phyloP scores from a whole-genome alignment of 2,113 vertebrate species.

The Pionites leucogaster region DNA sequence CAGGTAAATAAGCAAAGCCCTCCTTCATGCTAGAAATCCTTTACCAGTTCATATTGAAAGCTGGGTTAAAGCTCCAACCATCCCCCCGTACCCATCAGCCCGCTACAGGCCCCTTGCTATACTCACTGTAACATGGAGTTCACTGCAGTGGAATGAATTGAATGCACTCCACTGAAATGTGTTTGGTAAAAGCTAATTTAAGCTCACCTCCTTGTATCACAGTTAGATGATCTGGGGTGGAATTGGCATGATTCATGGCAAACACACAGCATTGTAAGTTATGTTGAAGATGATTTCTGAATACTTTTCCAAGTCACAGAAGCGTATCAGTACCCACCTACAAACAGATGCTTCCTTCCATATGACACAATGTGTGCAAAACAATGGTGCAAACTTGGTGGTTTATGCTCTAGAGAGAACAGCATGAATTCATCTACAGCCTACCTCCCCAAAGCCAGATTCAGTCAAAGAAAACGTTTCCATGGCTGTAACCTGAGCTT shows the following conservation, averaged over 20 bases:
- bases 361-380: neutral
- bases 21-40: neutral
- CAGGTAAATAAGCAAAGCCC: neutral
- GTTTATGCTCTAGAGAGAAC: neutral
- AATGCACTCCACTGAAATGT: neutral
- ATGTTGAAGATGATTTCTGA: neutral
- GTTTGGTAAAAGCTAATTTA: neutral
- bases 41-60: neutral
- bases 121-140: neutral
- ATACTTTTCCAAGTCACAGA: neutral
- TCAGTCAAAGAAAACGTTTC: neutral
- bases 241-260: neutral
- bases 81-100: fast-evolving
- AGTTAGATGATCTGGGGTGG: neutral
- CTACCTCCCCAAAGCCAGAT: neutral
- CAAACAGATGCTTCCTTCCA: neutral
- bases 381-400: neutral
- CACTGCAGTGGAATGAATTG: neutral
- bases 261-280: neutral
- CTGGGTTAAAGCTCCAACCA: neutral
- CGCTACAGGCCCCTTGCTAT: neutral
- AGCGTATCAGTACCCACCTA: neutral
- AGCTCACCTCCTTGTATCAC: neutral
- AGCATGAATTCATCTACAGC: neutral
- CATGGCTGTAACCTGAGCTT: neutral